phyloP scores from a whole-genome alignment of 2,113 vertebrate species.

The Perca fluviatilis region DNA sequence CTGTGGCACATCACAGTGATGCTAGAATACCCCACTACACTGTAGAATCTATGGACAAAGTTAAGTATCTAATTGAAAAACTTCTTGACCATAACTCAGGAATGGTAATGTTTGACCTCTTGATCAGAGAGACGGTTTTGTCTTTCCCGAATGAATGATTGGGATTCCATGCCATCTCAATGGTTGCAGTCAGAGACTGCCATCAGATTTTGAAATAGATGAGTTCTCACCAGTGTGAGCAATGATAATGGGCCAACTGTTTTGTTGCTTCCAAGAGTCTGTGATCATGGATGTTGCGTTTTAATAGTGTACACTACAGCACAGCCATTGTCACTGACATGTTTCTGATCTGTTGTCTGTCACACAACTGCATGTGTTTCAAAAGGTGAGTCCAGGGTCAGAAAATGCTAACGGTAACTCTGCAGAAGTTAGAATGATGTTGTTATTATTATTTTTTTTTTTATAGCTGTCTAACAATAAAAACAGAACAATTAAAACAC shows the following conservation, averaged over 20 bases:
- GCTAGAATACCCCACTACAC: slow-evolving; percentile 40
- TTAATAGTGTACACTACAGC: neutral
- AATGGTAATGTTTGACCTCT: neutral
- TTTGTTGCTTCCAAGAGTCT: neutral
- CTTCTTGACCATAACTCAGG: neutral
- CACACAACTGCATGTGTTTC: neutral
- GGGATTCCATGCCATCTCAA: neutral
- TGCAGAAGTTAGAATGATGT: no score
- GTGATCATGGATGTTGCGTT: slow-evolving; percentile 4
- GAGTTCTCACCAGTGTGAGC: neutral
- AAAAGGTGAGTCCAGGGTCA: neutral
- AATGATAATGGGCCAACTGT: neutral
- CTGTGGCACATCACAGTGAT: slow-evolving; percentile 51
- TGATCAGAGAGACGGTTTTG: neutral
- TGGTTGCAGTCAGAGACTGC: neutral
- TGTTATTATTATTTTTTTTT: neutral
- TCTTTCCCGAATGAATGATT: neutral
- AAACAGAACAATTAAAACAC: neutral
- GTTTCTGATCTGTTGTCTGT: neutral
- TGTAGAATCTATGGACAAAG: slow-evolving; percentile 3
- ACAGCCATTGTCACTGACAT: neutral
- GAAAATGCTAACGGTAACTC: neutral
- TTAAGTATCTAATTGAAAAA: neutral
- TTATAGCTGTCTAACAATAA: neutral
- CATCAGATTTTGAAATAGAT: neutral